phyloP scores from a whole-genome alignment of 2,797 vertebrate genomes.

The Micromesistius poutassou region DNA sequence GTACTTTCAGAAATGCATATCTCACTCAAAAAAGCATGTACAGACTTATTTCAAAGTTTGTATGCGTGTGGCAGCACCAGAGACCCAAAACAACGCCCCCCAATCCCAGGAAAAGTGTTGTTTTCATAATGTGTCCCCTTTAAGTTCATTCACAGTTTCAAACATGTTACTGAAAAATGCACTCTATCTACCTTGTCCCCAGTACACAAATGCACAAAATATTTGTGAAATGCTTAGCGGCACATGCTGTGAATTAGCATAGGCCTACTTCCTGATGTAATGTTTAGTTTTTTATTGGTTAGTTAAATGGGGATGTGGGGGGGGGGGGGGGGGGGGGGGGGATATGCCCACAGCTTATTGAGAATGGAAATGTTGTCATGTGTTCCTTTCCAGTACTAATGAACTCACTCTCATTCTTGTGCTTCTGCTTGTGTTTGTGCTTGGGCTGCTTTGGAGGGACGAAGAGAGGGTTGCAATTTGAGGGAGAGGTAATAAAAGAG shows the following conservation, averaged over 20 bases:
- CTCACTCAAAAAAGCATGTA: no score
- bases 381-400: background rate
- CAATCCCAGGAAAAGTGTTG: no score
- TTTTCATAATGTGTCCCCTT: no score
- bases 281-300: background rate
- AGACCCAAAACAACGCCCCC: no score
- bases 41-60: no score
- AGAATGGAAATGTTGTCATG: background rate
- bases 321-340: background rate
- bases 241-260: conserved; percentile 17
- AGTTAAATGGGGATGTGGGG: background rate
- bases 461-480: background rate
- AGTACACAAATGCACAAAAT: background rate
- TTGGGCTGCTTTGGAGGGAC: background rate
- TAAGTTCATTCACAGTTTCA: background rate
- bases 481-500: background rate
- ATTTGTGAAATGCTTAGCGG: background rate
- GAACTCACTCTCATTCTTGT: background rate
- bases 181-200: background rate
- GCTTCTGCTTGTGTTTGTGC: background rate
- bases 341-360: background rate
- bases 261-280: background rate
- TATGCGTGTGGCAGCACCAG: no score
- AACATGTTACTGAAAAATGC: background rate
- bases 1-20: no score